These are phyloP conservation scores for Ormyrus thymus DNA, from an alignment of 2,888 invertebrate genomes.

Conservation along the genomic window DNA sequence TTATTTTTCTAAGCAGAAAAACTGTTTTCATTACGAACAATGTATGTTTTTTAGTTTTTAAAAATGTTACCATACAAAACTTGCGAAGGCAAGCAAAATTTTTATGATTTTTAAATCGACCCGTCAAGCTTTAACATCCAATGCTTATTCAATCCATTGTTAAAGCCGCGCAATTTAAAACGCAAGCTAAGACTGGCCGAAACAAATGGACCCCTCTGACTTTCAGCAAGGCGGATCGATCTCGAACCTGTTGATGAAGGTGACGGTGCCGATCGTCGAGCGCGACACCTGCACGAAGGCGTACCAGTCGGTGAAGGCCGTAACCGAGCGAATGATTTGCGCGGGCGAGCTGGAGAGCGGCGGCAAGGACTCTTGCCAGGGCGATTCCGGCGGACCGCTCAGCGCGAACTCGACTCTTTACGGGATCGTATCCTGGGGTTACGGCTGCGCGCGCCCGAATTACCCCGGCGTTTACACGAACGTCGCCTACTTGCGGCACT, in stretches of 20 bases:
- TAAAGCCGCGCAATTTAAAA: too few relatives aligned
- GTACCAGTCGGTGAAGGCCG: slow-evolving; percentile 71
- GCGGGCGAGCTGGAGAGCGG: slow-evolving; percentile 61
- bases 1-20: too few relatives aligned
- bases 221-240: slow-evolving; percentile 58
- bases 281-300: slow-evolving; percentile 73
- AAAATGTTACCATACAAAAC: too few relatives aligned
- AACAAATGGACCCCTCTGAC: too few relatives aligned
- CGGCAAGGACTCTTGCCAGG: slow-evolving; percentile 65
- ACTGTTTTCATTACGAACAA: too few relatives aligned
- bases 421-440: slow-evolving; percentile 71
- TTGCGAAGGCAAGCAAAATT: too few relatives aligned
- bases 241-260: slow-evolving; percentile 76
- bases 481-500: slow-evolving; percentile 63
- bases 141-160: too few relatives aligned
- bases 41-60: too few relatives aligned
- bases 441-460: slow-evolving; percentile 65
- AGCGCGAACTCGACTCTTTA: slow-evolving; percentile 63
- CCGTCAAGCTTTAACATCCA: too few relatives aligned
- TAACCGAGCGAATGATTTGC: slow-evolving; percentile 67
- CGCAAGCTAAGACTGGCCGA: too few relatives aligned
- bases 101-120: too few relatives aligned
- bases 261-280: slow-evolving; percentile 75
- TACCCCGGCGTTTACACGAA: slow-evolving; percentile 71
- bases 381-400: slow-evolving; percentile 71